Conservation (phyloP, 2,797 vertebrate genomes). For the Tokudaia tokunoshimensis region DNA sequence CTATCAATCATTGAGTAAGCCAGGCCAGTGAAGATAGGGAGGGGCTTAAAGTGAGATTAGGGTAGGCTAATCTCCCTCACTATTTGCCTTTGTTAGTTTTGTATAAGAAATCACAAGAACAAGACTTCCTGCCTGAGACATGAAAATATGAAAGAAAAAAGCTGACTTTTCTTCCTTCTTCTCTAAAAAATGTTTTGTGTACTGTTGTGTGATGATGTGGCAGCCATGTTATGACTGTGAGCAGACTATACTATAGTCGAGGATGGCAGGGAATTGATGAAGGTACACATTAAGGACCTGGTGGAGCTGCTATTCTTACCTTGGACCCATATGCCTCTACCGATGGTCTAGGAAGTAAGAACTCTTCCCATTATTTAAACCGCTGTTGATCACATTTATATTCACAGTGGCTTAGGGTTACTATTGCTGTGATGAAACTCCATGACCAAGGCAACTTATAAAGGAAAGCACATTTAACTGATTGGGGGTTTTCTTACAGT, state of each 20-base stretch:
- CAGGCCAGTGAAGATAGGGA: not conserved
- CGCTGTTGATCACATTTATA: not conserved
- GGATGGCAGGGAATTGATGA: not conserved
- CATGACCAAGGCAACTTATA: not conserved
- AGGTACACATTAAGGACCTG: not conserved
- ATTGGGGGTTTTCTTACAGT: not conserved
- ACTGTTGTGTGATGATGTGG: not conserved
- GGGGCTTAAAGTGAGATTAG: not conserved
- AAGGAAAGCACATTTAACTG: not conserved
- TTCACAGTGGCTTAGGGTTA: not conserved
- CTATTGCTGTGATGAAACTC: not conserved
- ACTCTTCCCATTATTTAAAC: not conserved
- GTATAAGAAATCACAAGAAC: not conserved
- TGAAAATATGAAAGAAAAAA: conserved; percentile 11
- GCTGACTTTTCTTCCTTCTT: not conserved
- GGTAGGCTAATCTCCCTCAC: not conserved
- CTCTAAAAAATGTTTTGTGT: not conserved
- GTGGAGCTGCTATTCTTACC: not conserved
- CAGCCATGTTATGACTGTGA: not conserved
- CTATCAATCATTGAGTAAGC: not conserved
- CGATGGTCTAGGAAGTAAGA: not conserved
- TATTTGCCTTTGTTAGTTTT: conserved; percentile 9
- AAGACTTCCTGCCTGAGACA: not conserved
- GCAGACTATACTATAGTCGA: not conserved
- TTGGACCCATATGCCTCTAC: not conserved